Percentiles rank a stretch among this genome's conserved stretches.
Conservation (phyloP, 2,888 invertebrate genomes). For the Hirtodrosophila cameraria region DNA sequence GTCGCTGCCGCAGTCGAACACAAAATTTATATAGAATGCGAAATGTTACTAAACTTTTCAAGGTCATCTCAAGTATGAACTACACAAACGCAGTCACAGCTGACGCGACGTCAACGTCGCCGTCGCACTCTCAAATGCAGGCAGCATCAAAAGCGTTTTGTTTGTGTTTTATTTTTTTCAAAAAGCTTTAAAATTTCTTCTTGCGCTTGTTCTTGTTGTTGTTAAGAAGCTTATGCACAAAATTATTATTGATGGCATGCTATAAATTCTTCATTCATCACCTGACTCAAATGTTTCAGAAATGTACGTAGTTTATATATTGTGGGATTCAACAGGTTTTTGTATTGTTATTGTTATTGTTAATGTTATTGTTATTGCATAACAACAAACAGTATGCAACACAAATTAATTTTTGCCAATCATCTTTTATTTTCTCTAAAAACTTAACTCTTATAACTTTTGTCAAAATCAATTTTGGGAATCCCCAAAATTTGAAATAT, state of each 20-base stretch:
- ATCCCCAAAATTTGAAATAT: too few relatives aligned
- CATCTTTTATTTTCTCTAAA: too few relatives aligned
- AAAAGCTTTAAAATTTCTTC: neutral
- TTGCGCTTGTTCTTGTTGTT: slow-evolving; percentile 7
- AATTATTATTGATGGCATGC: slow-evolving; percentile 14
- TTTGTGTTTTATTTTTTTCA: slow-evolving; percentile 3
- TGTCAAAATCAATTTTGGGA: too few relatives aligned
- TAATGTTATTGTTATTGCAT: too few relatives aligned
- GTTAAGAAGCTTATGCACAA: slow-evolving; percentile 21
- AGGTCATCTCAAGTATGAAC: slow-evolving; percentile 79
- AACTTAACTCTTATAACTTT: too few relatives aligned
- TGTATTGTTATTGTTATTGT: neutral
- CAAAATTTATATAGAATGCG: slow-evolving; percentile 37
- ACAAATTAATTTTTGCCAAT: too few relatives aligned
- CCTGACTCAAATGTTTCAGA: slow-evolving; percentile 35
- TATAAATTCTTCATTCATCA: slow-evolving; percentile 15
- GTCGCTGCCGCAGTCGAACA: neutral
- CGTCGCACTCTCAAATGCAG: slow-evolving; percentile 22
- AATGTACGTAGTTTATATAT: slow-evolving; percentile 14
- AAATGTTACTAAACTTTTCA: slow-evolving; percentile 80
- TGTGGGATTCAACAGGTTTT: slow-evolving; percentile 6
- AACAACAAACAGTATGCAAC: too few relatives aligned
- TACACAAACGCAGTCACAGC: slow-evolving; percentile 50
- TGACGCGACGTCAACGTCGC: slow-evolving; percentile 3
- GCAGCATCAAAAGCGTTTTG: slow-evolving; percentile 24